Conservation (phyloP, 2,797 vertebrate species). For the Hydrophis major region DNA sequence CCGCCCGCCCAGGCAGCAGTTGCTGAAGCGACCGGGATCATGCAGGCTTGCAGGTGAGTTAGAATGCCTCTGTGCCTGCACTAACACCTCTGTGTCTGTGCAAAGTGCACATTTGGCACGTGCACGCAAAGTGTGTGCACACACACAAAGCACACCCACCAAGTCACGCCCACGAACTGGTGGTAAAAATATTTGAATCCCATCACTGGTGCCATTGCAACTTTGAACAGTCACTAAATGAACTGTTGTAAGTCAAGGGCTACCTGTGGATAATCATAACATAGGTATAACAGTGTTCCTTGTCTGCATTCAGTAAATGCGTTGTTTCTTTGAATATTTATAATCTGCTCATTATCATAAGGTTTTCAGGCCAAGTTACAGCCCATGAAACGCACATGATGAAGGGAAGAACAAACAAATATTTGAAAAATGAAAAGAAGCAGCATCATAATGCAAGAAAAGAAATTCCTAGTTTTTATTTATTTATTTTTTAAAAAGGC, state of each 20-base stretch:
- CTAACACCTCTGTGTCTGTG: no score
- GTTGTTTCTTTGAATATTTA: background rate
- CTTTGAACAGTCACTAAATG: background rate
- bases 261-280: background rate
- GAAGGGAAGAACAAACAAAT: background rate
- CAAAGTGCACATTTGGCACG: no score
- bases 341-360: background rate
- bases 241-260: background rate
- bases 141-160: no score
- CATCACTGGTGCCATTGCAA: background rate
- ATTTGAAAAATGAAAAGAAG: background rate
- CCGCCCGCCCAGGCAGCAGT: no score
- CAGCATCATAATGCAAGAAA: background rate
- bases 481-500: background rate
- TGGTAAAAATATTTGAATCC: no score
- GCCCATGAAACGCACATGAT: background rate
- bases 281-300: background rate
- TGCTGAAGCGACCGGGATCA: no score
- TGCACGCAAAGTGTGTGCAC: no score
- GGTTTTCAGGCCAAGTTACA: background rate
- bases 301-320: background rate
- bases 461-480: background rate
- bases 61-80: no score
- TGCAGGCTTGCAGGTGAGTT: no score
- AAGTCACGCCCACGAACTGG: no score